Conservation (phyloP, 92 coral and sea anemone genomes). For the Muricea muricata region DNA sequence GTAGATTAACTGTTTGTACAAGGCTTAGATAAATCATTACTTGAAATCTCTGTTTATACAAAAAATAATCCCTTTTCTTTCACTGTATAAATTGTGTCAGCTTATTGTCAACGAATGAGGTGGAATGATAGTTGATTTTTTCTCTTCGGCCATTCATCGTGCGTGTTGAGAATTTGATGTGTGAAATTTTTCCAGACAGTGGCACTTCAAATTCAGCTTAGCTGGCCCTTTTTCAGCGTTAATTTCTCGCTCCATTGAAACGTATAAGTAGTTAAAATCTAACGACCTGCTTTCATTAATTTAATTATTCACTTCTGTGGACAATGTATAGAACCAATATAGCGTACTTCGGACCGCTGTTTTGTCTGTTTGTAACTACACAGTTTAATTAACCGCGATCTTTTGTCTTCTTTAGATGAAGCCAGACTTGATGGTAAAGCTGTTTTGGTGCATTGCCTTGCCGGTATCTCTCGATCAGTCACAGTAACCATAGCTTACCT, state of each 20-base stretch:
- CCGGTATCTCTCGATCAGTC: slow-evolving; percentile 95
- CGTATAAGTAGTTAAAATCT: neutral
- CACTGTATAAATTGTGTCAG: neutral
- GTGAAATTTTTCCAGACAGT: neutral
- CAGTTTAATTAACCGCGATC: too few species aligned
- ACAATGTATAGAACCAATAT: too few species aligned
- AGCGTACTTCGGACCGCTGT: too few species aligned
- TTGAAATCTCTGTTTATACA: neutral
- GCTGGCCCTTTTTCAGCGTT: neutral
- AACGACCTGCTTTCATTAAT: neutral
- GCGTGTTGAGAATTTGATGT: neutral
- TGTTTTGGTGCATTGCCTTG: slow-evolving; percentile 91
- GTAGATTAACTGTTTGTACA: neutral
- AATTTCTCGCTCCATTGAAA: neutral
- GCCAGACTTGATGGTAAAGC: slow-evolving; percentile 83
- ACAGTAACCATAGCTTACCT: slow-evolving; percentile 97
- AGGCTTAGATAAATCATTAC: neutral
- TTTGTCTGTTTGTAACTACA: too few species aligned
- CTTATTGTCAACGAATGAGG: neutral
- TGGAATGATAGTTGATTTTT: too few species aligned
- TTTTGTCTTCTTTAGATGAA: slow-evolving; percentile 69
- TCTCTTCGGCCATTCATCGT: neutral
- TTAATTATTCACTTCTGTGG: neutral
- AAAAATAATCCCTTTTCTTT: neutral
- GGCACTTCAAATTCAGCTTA: neutral